Percentiles rank a stretch among this genome's conserved stretches.
Conservation (phyloP, 2,888 invertebrate species). For the Metellina segmentata region DNA sequence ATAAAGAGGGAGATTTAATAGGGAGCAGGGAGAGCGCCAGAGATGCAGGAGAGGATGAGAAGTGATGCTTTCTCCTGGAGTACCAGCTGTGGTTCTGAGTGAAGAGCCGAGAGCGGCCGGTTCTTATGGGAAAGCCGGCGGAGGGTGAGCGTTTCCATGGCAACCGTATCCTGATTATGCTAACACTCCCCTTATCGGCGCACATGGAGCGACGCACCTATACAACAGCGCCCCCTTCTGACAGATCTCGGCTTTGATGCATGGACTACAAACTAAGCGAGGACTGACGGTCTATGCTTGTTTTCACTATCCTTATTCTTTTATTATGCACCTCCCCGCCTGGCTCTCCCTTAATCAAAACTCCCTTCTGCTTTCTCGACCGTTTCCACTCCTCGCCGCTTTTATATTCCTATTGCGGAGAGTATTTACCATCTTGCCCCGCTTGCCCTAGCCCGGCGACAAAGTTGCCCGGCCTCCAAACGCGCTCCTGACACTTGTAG, state of each 20-base stretch:
- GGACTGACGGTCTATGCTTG: conserved; percentile 49
- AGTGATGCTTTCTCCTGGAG: conserved; percentile 64
- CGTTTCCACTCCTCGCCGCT: conserved; percentile 12
- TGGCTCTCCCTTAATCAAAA: conserved; percentile 44
- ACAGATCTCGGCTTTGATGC: conserved; percentile 53
- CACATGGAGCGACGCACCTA: conserved; percentile 71
- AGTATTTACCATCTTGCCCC: too few relatives aligned
- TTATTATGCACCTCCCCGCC: conserved; percentile 51
- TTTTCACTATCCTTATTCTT: conserved; percentile 53
- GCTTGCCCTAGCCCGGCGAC: too few relatives aligned
- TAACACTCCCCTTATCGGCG: conserved; percentile 74
- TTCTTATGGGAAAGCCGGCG: conserved; percentile 72
- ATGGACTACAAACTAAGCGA: conserved; percentile 55
- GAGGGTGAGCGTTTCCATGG: conserved; percentile 64
- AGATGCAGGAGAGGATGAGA: conserved; percentile 5
- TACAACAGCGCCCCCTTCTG: conserved; percentile 47
- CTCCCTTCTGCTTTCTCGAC: conserved; percentile 30
- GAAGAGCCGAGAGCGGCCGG: conserved; percentile 42
- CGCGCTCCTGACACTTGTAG: too few relatives aligned
- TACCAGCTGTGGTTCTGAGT: conserved; percentile 67
- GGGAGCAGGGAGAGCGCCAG: not conserved
- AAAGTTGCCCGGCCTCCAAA: too few relatives aligned
- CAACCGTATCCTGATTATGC: conserved; percentile 75
- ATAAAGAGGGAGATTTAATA: not conserved
- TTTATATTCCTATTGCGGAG: too few relatives aligned